Percentiles rank a stretch among this genome's conserved stretches.
phyloP scores from a whole-genome alignment of 2,797 vertebrate genomes.

The Coilia nasus region DNA sequence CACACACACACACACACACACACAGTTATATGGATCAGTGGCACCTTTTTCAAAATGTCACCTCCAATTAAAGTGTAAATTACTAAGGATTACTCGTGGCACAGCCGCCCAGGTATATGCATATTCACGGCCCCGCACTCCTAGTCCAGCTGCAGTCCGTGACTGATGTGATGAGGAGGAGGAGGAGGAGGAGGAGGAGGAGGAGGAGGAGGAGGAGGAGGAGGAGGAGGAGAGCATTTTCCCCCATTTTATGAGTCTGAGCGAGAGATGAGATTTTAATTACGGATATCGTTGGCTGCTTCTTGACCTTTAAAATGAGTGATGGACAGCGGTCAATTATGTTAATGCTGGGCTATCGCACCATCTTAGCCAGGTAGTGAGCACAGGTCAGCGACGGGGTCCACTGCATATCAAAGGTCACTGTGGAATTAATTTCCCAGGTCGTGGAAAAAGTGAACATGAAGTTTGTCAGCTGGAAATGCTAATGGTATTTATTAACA shows the following conservation, averaged over 20 bases:
- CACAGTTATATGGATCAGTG: constrained; percentile 48
- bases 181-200: neutral
- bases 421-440: constrained; percentile 59
- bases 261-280: constrained; percentile 69
- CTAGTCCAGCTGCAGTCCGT: constrained; percentile 58
- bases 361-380: constrained; percentile 48
- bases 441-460: constrained; percentile 49
- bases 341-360: constrained; percentile 53
- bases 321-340: constrained; percentile 70
- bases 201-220: no score
- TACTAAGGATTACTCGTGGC: constrained; percentile 68
- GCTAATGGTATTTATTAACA: constrained; percentile 29
- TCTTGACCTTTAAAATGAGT: constrained; percentile 66
- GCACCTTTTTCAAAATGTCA: constrained; percentile 70
- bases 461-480: constrained; percentile 38
- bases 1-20: constrained; percentile 4
- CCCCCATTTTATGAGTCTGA: constrained; percentile 64
- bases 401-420: constrained; percentile 62
- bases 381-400: constrained; percentile 45
- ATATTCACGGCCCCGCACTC: constrained; percentile 45
- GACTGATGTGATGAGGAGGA: constrained; percentile 63
- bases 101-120: constrained; percentile 54
- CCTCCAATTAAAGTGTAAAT: constrained; percentile 67
- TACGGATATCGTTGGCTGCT: constrained; percentile 65
- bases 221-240: constrained; percentile 32